Evolutionary conservation across 1,140 invertebrate genomes (phyloP), one percentile per base, ranked within the genome.

Genomic region (Eriocheir sinensis): DNA sequence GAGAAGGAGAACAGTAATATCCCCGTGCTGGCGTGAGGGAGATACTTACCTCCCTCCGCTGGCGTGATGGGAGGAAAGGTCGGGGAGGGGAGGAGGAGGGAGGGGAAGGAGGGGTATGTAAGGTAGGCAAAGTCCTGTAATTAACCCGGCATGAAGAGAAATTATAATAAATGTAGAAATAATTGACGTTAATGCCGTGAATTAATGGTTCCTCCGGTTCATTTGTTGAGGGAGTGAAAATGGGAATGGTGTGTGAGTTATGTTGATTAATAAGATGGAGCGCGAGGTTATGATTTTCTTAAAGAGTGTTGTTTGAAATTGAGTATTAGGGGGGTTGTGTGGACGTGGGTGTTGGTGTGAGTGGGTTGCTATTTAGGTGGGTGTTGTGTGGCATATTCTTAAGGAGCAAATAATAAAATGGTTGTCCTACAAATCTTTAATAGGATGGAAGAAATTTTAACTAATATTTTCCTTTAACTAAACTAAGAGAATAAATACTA

Each of bases 111-210:
- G 44, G 60, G 6, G n/a, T 21, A 72, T 72, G 12, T n/a, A n/a
- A n/a, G 44, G 27, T 21, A 27, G n/a, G 60, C 21, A 72, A 72
- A 72, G 12, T n/a, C 21, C 0, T 72, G 60, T n/a, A 72, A 72
- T n/a, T 72, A 72, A 2, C 27, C 60, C 60, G n/a, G n/a, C 60
- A 72, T 72, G 60, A 72, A 72, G 21, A n/a, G 60, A 72, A 72
- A 72, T 72, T 72, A 72, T 21, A 72, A 72, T 72, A 72, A 72
- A 72, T 72, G 60, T 72, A n/a, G 27, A n/a, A n/a, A 72, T 72
- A 72, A 72, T 72, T 72, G 60, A 72, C 60, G n/a, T 21, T 72
- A 72, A 72, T 72, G 60, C n/a, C 6, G 27, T n/a, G 6, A 21
- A 21, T 8, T 72, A 72, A 72, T 72, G 60, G n/a, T 72, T n/a